These are phyloP conservation scores for Mastomys natalensis DNA, from an alignment of 2,113 vertebrate genomes.

Conservation along the genomic window DNA sequence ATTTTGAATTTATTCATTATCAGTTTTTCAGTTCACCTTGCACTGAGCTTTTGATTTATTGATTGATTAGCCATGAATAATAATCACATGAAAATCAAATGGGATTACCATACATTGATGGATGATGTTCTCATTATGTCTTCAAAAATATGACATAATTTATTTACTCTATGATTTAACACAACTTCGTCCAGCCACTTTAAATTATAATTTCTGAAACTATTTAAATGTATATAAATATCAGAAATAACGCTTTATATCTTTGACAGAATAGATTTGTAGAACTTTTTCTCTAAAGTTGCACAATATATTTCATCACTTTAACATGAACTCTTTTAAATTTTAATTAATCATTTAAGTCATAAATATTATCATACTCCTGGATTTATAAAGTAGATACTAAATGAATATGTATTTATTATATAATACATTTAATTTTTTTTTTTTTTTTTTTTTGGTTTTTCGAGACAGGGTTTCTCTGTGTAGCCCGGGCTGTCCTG, in stretches of 20 bases:
- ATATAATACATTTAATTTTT: too few relatives aligned
- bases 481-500: too few relatives aligned
- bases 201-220: conserved; percentile 15
- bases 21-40: conserved; percentile 3
- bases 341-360: background rate
- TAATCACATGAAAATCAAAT: background rate
- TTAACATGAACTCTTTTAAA: conserved; percentile 38
- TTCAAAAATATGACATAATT: conserved; percentile 47
- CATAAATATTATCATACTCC: conserved; percentile 18
- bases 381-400: conserved; percentile 1
- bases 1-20: conserved; percentile 7
- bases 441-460: too few relatives aligned
- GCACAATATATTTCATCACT: background rate
- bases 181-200: background rate
- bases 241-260: conserved; percentile 3
- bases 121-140: background rate
- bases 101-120: background rate
- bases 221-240: conserved; percentile 4
- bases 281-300: conserved; percentile 44
- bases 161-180: conserved; percentile 33
- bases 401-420: background rate
- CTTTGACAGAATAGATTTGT: conserved; percentile 8
- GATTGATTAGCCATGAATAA: background rate
- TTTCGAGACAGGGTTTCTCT: too few relatives aligned
- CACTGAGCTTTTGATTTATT: background rate